Evolutionary conservation across 2,113 vertebrate genomes (phyloP).

Genomic region (Nestor notabilis): DNA sequence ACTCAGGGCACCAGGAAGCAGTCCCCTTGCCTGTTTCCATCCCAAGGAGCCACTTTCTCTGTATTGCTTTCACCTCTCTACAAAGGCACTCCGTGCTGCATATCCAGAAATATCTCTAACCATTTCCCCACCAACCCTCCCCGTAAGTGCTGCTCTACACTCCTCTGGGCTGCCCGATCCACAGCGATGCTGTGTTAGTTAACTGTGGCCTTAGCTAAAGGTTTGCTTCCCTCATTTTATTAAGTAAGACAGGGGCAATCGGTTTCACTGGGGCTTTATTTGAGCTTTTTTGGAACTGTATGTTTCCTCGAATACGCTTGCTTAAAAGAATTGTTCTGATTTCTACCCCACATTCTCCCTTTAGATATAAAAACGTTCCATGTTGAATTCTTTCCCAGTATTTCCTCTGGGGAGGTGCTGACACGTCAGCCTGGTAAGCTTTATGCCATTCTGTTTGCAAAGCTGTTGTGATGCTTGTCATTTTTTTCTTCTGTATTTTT

Average conservation of each 20-base stretch:
- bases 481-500: neutral
- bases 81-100: neutral
- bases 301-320: neutral
- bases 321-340: neutral
- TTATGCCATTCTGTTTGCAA: slow-evolving; percentile 6
- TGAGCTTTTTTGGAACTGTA: neutral
- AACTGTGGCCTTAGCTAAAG: neutral
- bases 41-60: neutral
- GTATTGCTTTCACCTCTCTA: neutral
- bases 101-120: neutral
- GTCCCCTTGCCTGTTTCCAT: no score
- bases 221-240: neutral
- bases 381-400: neutral
- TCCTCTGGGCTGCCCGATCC: neutral
- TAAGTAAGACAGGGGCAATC: neutral
- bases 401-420: slow-evolving; percentile 10
- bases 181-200: neutral
- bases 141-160: neutral
- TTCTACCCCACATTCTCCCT: neutral
- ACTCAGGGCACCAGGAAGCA: neutral
- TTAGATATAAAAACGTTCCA: neutral
- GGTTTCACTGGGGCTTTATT: neutral
- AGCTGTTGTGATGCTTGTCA: neutral
- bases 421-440: neutral
- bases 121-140: neutral